Evolutionary conservation across 2,888 invertebrate species (phyloP).

Genomic region (Chesias legatella): DNA sequence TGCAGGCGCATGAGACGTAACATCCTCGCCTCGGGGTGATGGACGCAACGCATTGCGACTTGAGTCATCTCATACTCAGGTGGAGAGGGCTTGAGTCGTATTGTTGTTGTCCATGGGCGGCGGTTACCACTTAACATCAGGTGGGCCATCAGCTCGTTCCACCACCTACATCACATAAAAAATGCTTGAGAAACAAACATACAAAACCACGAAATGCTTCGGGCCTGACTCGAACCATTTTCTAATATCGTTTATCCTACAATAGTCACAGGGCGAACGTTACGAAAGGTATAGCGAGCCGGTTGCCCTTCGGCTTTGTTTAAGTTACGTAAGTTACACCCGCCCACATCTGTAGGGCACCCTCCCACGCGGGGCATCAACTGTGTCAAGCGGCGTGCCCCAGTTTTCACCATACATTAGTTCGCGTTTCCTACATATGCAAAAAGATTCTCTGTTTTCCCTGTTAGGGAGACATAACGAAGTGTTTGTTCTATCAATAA

Average conservation of each 20-base stretch:
- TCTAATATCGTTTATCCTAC: conserved; percentile 27
- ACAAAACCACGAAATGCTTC: conserved; percentile 17
- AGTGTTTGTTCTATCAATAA: too few relatives aligned
- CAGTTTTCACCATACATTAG: conserved; percentile 54
- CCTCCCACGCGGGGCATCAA: conserved; percentile 66
- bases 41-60: too few relatives aligned
- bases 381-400: conserved; percentile 70
- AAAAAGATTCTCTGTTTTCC: conserved; percentile 26
- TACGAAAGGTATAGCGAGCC: conserved; percentile 66
- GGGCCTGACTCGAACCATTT: conserved; percentile 15
- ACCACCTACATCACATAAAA: too few relatives aligned
- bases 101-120: too few relatives aligned
- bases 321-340: conserved; percentile 63
- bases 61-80: too few relatives aligned
- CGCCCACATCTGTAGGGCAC: conserved; percentile 66
- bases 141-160: too few relatives aligned
- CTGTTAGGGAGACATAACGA: conserved; percentile 7
- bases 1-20: too few relatives aligned
- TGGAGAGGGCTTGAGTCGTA: too few relatives aligned
- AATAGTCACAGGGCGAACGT: conserved; percentile 54
- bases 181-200: too few relatives aligned
- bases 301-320: conserved; percentile 71
- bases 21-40: too few relatives aligned
- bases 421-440: conserved; percentile 42
- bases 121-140: too few relatives aligned